Conservation (phyloP, 2,797 vertebrate species). For the Vireo griseus region DNA sequence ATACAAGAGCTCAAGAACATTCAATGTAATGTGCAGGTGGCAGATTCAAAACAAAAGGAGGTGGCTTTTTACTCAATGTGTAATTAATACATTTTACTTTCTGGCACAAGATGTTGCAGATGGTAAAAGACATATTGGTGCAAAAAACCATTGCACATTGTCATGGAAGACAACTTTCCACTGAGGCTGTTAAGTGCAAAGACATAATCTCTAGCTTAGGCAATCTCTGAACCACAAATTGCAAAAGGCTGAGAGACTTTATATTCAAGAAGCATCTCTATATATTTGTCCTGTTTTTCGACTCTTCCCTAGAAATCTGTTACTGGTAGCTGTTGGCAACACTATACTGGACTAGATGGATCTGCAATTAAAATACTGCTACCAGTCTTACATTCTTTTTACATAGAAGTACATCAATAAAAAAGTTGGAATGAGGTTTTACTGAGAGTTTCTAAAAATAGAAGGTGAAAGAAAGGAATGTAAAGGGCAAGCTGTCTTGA, state of each 20-base stretch:
- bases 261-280: not conserved
- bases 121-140: not conserved
- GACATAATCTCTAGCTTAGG: not conserved
- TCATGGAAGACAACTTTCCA: not conserved
- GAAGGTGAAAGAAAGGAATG: not conserved
- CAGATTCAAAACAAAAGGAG: conserved; percentile 9
- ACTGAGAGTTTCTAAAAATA: not conserved
- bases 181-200: not conserved
- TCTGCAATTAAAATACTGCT: not conserved
- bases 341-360: not conserved
- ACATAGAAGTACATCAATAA: not conserved
- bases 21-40: not conserved
- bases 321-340: not conserved
- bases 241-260: not conserved
- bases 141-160: not conserved
- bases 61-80: not conserved
- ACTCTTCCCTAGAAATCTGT: not conserved
- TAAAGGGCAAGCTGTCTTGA: not conserved
- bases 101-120: not conserved
- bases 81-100: not conserved
- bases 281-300: not conserved
- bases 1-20: not conserved
- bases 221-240: conserved; percentile 18
- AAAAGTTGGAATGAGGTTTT: not conserved
- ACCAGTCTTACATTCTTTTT: not conserved